Evolutionary conservation across 1,140 invertebrate genomes (phyloP).

Genomic region (Drosophila gunungcola): DNA sequence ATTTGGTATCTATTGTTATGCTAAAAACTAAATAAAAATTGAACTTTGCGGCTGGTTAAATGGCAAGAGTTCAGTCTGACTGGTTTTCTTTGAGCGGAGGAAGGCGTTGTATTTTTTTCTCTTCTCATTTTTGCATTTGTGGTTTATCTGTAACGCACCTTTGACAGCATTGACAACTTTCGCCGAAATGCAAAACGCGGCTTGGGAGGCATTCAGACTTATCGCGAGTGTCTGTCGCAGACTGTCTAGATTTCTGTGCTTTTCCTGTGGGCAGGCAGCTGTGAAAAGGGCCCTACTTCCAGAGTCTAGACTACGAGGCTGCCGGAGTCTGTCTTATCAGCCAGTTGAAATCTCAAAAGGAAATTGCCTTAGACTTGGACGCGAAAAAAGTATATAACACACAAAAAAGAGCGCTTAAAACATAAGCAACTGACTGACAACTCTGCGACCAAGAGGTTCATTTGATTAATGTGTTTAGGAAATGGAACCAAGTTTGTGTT

Average conservation of each 20-base stretch:
- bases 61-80: conserved; percentile 28
- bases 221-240: conserved; percentile 51
- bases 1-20: conserved; percentile 53
- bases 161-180: conserved; percentile 62
- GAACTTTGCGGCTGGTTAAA: conserved; percentile 46
- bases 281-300: conserved; percentile 12
- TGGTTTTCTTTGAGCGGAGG: conserved; percentile 34
- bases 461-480: conserved; percentile 68
- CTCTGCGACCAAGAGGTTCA: conserved; percentile 4
- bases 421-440: conserved; percentile 13
- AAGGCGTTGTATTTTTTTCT: not conserved
- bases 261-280: conserved; percentile 59
- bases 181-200: conserved; percentile 47
- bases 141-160: conserved; percentile 54
- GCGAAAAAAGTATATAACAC: conserved; percentile 8
- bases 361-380: conserved; percentile 58
- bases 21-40: conserved; percentile 29
- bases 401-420: conserved; percentile 31
- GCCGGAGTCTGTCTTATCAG: conserved; percentile 57
- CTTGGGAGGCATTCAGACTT: conserved; percentile 36
- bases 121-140: conserved; percentile 1
- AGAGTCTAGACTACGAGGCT: conserved; percentile 59
- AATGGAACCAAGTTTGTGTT: conserved; percentile 56
- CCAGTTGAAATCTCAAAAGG: conserved; percentile 60
- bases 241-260: conserved; percentile 45